Percentiles rank a stretch among this genome's conserved stretches.
Conservation (phyloP, 2,888 invertebrate genomes). For the Silvanus unidentatus region DNA sequence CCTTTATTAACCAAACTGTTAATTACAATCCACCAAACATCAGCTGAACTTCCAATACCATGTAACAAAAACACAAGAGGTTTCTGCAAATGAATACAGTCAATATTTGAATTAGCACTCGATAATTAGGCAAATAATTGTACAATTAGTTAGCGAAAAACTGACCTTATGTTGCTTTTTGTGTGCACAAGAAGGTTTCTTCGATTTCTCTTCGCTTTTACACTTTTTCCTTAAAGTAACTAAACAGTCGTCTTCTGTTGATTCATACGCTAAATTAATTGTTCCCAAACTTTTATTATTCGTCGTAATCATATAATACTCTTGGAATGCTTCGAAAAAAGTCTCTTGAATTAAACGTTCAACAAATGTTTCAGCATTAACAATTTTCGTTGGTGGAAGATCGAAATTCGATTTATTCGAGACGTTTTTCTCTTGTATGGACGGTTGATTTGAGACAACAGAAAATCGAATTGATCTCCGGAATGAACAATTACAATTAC, state of each 20-base stretch:
- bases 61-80: constrained; percentile 59
- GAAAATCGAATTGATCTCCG: constrained; percentile 41
- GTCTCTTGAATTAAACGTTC: constrained; percentile 41
- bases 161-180: constrained; percentile 25
- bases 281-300: constrained; percentile 19
- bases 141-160: no score
- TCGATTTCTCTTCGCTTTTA: constrained; percentile 12
- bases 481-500: constrained; percentile 44
- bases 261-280: constrained; percentile 37
- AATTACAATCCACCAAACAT: constrained; percentile 57
- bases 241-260: constrained; percentile 27
- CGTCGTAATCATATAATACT: constrained; percentile 31
- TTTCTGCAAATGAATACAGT: constrained; percentile 34
- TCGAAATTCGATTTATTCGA: constrained; percentile 29
- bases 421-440: constrained; percentile 11
- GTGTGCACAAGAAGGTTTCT: constrained; percentile 16
- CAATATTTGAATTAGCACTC: not conserved
- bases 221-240: constrained; percentile 21
- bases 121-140: not conserved
- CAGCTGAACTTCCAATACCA: constrained; percentile 61
- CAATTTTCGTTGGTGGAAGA: constrained; percentile 32
- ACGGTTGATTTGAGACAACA: constrained; percentile 27
- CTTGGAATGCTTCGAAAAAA: constrained; percentile 41
- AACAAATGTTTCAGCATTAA: constrained; percentile 39
- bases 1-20: constrained; percentile 53